These are phyloP conservation scores for Heliconius ethilla DNA, from an alignment of 2,888 invertebrate genomes.

Conservation along the genomic window DNA sequence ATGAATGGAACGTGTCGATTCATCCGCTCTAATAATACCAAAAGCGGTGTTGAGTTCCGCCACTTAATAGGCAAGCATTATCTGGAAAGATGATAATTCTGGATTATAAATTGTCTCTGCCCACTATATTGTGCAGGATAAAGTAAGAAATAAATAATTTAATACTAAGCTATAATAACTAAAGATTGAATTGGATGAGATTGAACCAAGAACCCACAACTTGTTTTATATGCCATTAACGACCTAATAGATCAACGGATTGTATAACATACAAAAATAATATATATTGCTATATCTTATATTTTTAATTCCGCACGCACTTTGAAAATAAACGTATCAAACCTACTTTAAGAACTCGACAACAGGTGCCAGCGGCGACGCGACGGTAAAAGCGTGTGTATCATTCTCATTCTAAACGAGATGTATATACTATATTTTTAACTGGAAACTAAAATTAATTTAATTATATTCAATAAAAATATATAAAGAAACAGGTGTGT, in stretches of 20 bases:
- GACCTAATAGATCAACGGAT: not conserved
- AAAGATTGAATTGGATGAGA: too few relatives aligned
- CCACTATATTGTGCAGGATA: too few relatives aligned
- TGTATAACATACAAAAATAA: not conserved
- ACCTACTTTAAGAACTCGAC: constrained; percentile 11
- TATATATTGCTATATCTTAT: not conserved
- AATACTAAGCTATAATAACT: too few relatives aligned
- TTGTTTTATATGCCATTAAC: not conserved
- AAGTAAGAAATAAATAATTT: too few relatives aligned
- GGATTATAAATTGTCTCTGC: too few relatives aligned
- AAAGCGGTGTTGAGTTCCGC: not conserved
- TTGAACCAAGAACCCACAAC: too few relatives aligned
- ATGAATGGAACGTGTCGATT: too few relatives aligned
- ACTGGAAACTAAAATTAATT: not conserved
- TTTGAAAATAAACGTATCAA: constrained; percentile 17
- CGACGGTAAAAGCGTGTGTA: constrained; percentile 7
- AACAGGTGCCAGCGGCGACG: constrained; percentile 21
- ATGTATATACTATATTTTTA: constrained; percentile 1
- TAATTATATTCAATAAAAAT: not conserved
- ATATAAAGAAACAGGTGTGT: too few relatives aligned
- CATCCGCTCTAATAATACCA: not conserved
- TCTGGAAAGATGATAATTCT: too few relatives aligned
- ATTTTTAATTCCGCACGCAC: not conserved
- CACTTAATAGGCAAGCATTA: not conserved
- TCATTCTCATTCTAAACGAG: not conserved